Conservation (phyloP, 2,797 vertebrate genomes). For the Sebastiscus albofasciatus region DNA sequence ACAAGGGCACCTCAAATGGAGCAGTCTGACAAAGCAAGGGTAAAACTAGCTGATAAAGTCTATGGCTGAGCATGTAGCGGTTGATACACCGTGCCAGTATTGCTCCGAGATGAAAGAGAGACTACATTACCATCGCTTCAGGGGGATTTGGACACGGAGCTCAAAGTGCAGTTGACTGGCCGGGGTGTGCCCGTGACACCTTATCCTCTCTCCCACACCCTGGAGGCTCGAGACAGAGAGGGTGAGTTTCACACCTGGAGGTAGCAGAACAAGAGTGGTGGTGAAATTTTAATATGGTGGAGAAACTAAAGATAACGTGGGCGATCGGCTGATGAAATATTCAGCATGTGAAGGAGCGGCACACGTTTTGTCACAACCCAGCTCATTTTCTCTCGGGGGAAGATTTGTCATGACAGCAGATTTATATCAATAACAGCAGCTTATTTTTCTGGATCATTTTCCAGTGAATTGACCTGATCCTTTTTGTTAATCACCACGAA, state of each 20-base stretch:
- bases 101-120: constrained; percentile 54
- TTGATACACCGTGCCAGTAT: constrained; percentile 3
- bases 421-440: background rate
- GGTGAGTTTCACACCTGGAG: constrained; percentile 77
- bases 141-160: constrained; percentile 50
- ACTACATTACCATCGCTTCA: constrained; percentile 49
- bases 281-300: constrained; percentile 75
- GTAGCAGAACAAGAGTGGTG: constrained; percentile 69
- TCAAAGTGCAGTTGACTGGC: constrained; percentile 49
- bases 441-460: constrained; percentile 15
- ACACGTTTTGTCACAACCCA: constrained; percentile 20
- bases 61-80: background rate
- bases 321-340: constrained; percentile 71
- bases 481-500: constrained; percentile 20
- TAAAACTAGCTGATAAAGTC: constrained; percentile 25
- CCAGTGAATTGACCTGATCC: background rate
- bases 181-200: constrained; percentile 73
- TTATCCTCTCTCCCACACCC: constrained; percentile 66
- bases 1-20: constrained; percentile 4
- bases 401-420: background rate
- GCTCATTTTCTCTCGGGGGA: background rate
- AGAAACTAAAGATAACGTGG: constrained; percentile 60
- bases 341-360: constrained; percentile 48
- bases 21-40: constrained; percentile 12
- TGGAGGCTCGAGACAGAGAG: constrained; percentile 46